A percentile compares a stretch with the other conserved stretches of the same genome.
These are phyloP conservation scores for Kryptolebias marmoratus DNA, from an alignment of 2,113 vertebrate genomes.

Conservation along the genomic window DNA sequence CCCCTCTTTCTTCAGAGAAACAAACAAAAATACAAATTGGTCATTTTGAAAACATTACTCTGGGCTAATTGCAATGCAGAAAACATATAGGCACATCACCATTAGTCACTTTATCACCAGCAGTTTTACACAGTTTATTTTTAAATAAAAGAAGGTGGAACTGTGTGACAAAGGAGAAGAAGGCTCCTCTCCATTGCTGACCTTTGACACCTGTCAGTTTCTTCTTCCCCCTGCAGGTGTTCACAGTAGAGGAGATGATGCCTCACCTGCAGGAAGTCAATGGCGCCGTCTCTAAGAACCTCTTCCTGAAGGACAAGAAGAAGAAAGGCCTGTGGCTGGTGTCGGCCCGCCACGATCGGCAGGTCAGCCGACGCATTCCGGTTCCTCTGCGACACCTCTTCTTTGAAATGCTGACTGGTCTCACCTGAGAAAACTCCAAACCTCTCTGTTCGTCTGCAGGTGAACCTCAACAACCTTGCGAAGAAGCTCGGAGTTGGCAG, in stretches of 20 bases:
- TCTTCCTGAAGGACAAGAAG: conserved; percentile 96
- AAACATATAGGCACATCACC: no score
- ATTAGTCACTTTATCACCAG: no score
- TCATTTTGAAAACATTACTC: no score
- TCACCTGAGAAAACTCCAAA: neutral
- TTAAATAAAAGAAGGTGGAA: no score
- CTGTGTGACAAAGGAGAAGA: no score
- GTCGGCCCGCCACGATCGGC: conserved; percentile 85
- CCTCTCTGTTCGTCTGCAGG: conserved; percentile 43
- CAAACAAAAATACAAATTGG: no score
- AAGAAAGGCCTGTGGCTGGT: conserved; percentile 92
- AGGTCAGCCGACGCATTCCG: conserved; percentile 68
- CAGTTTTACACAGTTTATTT: no score
- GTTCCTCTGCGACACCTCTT: neutral
- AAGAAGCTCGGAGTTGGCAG: conserved; percentile 89
- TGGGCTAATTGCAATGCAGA: no score
- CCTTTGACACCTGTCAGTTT: neutral
- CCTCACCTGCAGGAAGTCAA: conserved; percentile 86
- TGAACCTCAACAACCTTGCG: conserved; percentile 88
- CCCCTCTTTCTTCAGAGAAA: no score
- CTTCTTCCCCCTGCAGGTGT: conserved; percentile 81
- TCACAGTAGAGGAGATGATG: conserved; percentile 98
- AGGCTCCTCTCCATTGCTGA: neutral
- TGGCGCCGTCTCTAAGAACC: conserved; percentile 90
- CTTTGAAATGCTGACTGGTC: neutral